A percentile compares a stretch with the other conserved stretches of the same genome.
These are phyloP conservation scores for Drosophila rhopaloa DNA, from an alignment of 1,140 invertebrate species.

Conservation along the genomic window DNA sequence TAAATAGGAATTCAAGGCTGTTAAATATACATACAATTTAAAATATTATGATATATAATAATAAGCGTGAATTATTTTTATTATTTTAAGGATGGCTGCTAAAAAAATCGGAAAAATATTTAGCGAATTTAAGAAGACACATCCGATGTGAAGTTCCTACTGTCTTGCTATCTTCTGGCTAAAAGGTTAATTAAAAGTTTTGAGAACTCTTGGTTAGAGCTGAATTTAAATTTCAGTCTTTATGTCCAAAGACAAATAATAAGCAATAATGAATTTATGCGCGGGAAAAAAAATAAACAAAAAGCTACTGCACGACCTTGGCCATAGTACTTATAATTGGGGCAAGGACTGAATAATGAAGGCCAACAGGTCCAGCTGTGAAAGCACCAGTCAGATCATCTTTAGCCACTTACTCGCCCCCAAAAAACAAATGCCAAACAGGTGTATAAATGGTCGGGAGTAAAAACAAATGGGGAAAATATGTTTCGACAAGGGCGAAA, in stretches of 20 bases:
- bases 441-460: slow-evolving; percentile 52
- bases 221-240: not conserved
- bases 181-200: too few relatives aligned
- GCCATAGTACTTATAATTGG: slow-evolving; percentile 36
- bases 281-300: slow-evolving; percentile 18
- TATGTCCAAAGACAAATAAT: slow-evolving; percentile 25
- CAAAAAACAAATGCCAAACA: slow-evolving; percentile 35
- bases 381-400: slow-evolving; percentile 23
- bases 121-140: too few relatives aligned
- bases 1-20: too few relatives aligned
- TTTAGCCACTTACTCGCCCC: slow-evolving; percentile 29
- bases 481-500: slow-evolving; percentile 7
- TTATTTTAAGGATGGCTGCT: too few relatives aligned
- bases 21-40: too few relatives aligned
- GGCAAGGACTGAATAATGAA: slow-evolving; percentile 36
- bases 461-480: slow-evolving; percentile 38
- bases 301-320: slow-evolving; percentile 8
- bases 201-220: too few relatives aligned
- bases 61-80: too few relatives aligned
- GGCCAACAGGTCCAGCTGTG: slow-evolving; percentile 24
- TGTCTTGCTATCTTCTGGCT: too few relatives aligned
- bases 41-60: too few relatives aligned
- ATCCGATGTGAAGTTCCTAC: too few relatives aligned
- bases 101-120: too few relatives aligned
- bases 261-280: slow-evolving; percentile 28